These are phyloP conservation scores for Opisthograptis luteolata DNA, from an alignment of 2,888 invertebrate genomes.

Conservation along the genomic window DNA sequence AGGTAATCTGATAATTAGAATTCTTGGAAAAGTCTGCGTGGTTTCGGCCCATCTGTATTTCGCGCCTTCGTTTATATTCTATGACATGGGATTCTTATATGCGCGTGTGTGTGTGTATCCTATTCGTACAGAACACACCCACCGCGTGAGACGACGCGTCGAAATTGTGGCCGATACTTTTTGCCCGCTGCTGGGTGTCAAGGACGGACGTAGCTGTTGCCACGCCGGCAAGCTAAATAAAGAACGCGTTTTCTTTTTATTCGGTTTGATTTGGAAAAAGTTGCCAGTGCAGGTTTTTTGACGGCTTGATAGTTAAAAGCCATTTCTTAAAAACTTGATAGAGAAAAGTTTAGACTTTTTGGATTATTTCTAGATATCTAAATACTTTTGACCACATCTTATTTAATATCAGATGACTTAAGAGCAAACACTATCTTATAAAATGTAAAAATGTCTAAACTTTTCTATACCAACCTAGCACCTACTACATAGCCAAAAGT, in stretches of 20 bases:
- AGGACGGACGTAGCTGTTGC: conserved; percentile 72
- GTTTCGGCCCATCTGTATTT: conserved; percentile 13
- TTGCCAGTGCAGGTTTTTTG: conserved; percentile 25
- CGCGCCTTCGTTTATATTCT: conserved; percentile 51
- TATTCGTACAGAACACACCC: conserved; percentile 72
- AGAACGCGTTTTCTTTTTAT: conserved; percentile 32
- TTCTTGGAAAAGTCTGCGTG: not conserved
- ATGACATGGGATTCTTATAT: conserved; percentile 45
- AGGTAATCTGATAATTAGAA: not conserved
- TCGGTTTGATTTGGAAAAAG: conserved; percentile 31
- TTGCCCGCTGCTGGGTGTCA: conserved; percentile 79
- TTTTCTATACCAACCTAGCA: too few species aligned
- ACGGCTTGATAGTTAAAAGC: conserved; percentile 16
- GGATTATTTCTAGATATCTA: too few species aligned
- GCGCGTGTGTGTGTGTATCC: conserved; percentile 52
- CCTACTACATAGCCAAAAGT: not conserved
- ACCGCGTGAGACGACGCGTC: conserved; percentile 64
- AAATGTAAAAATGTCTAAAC: too few species aligned
- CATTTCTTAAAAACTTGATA: conserved; percentile 20
- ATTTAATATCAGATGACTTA: too few species aligned
- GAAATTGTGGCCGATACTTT: conserved; percentile 70
- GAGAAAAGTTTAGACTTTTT: too few species aligned
- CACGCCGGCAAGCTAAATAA: conserved; percentile 47
- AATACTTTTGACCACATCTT: too few species aligned
- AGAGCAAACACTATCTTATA: too few species aligned